Evolutionary conservation across 2,888 invertebrate genomes (phyloP).

Genomic region (Aphodius sticticus): DNA sequence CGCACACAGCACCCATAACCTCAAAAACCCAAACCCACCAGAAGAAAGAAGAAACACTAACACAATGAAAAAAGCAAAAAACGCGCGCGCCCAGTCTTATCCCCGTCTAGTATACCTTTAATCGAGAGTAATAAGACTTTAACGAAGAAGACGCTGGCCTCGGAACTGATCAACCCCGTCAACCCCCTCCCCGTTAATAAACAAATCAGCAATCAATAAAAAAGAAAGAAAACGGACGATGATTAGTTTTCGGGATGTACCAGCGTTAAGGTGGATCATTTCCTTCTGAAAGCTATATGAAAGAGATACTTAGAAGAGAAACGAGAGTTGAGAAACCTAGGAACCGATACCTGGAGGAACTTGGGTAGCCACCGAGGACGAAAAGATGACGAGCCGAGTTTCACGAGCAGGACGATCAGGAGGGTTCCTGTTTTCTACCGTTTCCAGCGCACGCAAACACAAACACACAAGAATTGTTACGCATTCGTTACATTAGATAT

Average conservation of each 20-base stretch:
- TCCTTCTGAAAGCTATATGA: background rate
- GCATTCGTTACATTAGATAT: too few species aligned
- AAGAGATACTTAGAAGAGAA: background rate
- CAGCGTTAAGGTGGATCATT: background rate
- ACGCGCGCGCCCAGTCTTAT: constrained; percentile 4
- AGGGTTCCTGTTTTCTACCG: constrained; percentile 4
- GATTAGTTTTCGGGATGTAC: background rate
- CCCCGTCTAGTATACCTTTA: constrained; percentile 55
- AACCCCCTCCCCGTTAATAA: background rate
- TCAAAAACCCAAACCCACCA: constrained; percentile 41
- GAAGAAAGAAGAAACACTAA: constrained; percentile 41
- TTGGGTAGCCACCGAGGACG: background rate
- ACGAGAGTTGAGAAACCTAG: background rate
- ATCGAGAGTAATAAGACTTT: constrained; percentile 61
- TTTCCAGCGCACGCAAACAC: background rate
- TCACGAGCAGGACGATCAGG: background rate
- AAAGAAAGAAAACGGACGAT: too few species aligned
- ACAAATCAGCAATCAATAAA: too few species aligned
- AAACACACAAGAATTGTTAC: background rate
- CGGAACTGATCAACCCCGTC: background rate
- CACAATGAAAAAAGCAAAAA: background rate
- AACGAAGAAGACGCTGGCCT: constrained; percentile 37
- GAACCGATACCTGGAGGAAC: background rate
- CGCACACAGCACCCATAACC: constrained; percentile 39
- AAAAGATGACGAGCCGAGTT: background rate